Evolutionary conservation across 2,888 invertebrate genomes (phyloP), one percentile per base, ranked within the genome.

Genomic region (Lathronympha strigana): DNA sequence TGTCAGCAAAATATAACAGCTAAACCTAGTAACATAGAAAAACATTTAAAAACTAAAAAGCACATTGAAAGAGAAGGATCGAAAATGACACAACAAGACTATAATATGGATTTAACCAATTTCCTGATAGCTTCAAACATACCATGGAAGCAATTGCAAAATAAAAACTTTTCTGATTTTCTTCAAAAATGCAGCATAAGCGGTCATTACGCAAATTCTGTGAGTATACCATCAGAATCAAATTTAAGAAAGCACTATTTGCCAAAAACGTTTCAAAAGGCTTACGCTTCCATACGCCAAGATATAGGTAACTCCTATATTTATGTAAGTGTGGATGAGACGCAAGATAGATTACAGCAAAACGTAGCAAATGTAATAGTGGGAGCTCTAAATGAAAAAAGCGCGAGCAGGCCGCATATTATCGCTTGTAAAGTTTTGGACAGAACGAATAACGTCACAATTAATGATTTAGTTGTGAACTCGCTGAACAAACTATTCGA

Each of bases 281-380:
- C 36, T 38, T n/a, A 38, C 36, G 36, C 36, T 38, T 38, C 36
- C 36, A 38, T 38, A 38, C 36, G 36, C 11, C 36, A 38, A 38
- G 36, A 38, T 38, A 38, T 38, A 38, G n/a, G 36, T 15, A 38
- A 38, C 36, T 38, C 36, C 36, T 38, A 38, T 38, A 38, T 25
- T 38, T 38, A 38, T n/a, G 36, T 15, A 38, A 38, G 36, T 38
- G 36, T 38, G 36, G 36, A 38, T 38, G 36, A 38, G 36, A 50
- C 15, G 28, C 50, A 50, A 50, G 50, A 50, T n/a, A 50, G 50
- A 50, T 50, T 50, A 50, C 50, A 50, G 50, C 15, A 50, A 50
- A 50, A 50, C 50, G 28, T 50, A 28, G 31, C 50, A 15, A 50
- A 50, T 50, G 50, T 50, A 31, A 50, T 25, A 5, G 50, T 50